A percentile compares a stretch with the other conserved stretches of the same genome.
These are phyloP conservation scores for Philopotamus ludificatus DNA, from an alignment of 1,140 invertebrate genomes.

Conservation along the genomic window DNA sequence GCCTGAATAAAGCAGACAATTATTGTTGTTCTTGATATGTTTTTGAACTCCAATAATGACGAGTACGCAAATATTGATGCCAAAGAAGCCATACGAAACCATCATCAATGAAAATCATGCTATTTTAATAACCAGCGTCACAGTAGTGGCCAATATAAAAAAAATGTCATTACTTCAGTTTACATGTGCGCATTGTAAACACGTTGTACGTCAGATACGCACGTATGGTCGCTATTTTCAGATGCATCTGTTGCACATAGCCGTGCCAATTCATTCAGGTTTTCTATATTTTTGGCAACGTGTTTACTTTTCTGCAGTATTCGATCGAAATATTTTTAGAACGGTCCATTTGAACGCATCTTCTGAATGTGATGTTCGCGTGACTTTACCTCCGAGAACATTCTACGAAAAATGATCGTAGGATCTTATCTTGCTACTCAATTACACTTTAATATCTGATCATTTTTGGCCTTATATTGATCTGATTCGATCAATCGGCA, in stretches of 20 bases:
- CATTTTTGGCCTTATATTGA: background rate
- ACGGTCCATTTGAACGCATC: background rate
- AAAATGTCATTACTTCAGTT: no score
- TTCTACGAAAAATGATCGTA: background rate
- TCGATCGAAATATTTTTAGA: background rate
- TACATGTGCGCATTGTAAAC: conserved; percentile 3
- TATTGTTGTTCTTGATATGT: no score
- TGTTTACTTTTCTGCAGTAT: background rate
- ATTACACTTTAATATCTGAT: background rate
- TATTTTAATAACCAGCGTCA: background rate
- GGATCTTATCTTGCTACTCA: background rate
- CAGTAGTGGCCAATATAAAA: no score
- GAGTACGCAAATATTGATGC: background rate
- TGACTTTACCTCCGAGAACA: background rate
- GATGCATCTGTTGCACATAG: background rate
- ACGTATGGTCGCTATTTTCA: conserved; percentile 5
- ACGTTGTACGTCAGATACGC: background rate
- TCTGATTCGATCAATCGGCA: no score
- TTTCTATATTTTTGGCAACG: background rate
- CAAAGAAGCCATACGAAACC: background rate
- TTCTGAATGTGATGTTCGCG: background rate
- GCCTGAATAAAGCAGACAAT: no score
- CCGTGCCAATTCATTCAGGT: conserved; percentile 16
- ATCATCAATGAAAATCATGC: background rate
- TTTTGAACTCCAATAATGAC: background rate